phyloP scores from a whole-genome alignment of 1,140 invertebrate species.

The Panagrolaimus sp. region DNA sequence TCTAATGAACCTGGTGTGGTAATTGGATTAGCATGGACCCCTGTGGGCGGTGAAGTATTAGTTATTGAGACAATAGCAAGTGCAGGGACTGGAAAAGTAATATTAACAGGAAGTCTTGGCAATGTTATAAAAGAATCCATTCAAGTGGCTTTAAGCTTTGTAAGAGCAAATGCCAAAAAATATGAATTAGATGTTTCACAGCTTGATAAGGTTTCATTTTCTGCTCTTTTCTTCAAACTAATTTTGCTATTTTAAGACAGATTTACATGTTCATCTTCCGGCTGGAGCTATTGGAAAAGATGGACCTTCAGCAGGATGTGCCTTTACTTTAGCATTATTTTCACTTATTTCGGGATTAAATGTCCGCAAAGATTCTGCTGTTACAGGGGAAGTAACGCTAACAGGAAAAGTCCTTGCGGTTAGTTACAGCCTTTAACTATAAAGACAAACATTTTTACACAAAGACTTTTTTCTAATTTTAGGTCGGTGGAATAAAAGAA shows the following conservation, averaged over 20 bases:
- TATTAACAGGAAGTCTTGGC: slow-evolving; percentile 66
- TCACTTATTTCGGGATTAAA: slow-evolving; percentile 63
- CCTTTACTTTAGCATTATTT: slow-evolving; percentile 64
- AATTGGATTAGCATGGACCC: slow-evolving; percentile 64
- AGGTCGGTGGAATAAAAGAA: slow-evolving; percentile 67
- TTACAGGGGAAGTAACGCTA: slow-evolving; percentile 67
- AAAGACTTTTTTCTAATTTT: slow-evolving; percentile 9
- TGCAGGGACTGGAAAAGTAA: slow-evolving; percentile 62
- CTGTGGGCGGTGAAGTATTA: slow-evolving; percentile 64
- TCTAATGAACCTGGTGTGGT: slow-evolving; percentile 59
- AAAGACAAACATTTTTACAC: too few species aligned
- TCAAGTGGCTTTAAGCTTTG: slow-evolving; percentile 64
- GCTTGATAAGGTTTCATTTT: slow-evolving; percentile 23
- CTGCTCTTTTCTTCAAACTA: background rate
- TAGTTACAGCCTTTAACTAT: background rate
- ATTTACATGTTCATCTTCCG: slow-evolving; percentile 24
- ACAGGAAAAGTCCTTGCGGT: slow-evolving; percentile 64
- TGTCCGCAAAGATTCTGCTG: slow-evolving; percentile 63
- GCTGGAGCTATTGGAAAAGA: slow-evolving; percentile 63
- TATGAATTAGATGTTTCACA: slow-evolving; percentile 59
- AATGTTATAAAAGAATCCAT: slow-evolving; percentile 67
- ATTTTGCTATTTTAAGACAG: slow-evolving; percentile 15
- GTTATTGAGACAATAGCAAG: slow-evolving; percentile 62
- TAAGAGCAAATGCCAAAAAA: slow-evolving; percentile 60
- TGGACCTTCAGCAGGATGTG: slow-evolving; percentile 66